Percentiles rank a stretch among this genome's conserved stretches.
Conservation (phyloP, 2,888 invertebrate genomes). For the Galerucella calmariensis region DNA sequence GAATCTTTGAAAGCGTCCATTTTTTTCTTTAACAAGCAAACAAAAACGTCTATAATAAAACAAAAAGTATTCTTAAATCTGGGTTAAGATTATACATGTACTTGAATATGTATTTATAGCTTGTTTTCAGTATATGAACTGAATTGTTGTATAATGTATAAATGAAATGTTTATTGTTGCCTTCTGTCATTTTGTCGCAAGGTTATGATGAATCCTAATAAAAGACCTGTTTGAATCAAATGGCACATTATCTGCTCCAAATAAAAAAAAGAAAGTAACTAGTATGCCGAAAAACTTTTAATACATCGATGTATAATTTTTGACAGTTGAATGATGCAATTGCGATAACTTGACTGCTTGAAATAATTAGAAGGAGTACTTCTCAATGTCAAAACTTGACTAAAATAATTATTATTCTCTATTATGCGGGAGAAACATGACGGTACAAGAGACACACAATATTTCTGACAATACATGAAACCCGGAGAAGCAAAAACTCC, state of each 20-base stretch:
- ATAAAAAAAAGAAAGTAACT: conserved; percentile 1
- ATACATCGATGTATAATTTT: neutral
- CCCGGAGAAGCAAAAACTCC: too few species aligned
- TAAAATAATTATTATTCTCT: neutral
- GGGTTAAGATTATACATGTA: conserved; percentile 2
- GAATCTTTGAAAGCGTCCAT: conserved; percentile 2
- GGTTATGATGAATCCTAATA: conserved; percentile 2
- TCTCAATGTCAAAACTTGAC: neutral
- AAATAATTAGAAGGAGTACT: neutral
- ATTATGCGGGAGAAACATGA: neutral
- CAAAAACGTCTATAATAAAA: conserved; percentile 20
- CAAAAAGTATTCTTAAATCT: conserved; percentile 7
- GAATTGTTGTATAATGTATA: neutral
- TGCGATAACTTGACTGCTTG: neutral
- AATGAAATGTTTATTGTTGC: conserved; percentile 1
- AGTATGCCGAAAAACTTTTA: neutral
- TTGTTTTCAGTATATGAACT: neutral
- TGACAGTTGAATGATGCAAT: neutral
- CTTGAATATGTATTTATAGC: conserved; percentile 10
- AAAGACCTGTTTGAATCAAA: neutral
- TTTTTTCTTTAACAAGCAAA: conserved; percentile 9
- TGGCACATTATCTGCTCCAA: neutral
- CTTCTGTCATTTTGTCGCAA: neutral
- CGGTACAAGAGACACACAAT: too few species aligned
- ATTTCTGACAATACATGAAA: too few species aligned